Percentiles rank a stretch among this genome's conserved stretches.
Conservation (phyloP, 1,140 invertebrate species). For the Papilio xuthus region DNA sequence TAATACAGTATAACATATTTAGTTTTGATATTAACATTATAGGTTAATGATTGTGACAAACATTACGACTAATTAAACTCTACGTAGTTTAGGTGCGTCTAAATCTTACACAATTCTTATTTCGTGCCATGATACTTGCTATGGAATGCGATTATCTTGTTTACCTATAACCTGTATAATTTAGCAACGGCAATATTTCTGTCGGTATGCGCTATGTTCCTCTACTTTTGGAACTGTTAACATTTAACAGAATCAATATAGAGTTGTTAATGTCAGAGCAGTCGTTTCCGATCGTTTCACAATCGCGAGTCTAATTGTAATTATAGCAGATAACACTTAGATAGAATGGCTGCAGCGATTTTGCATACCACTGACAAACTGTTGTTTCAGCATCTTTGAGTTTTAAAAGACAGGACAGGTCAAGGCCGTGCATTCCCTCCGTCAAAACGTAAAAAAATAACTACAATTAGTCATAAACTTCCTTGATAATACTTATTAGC, state of each 20-base stretch:
- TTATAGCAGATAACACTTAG: conserved; percentile 45
- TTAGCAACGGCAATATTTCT: not conserved
- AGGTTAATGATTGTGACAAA: too few relatives aligned
- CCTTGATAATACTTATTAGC: too few relatives aligned
- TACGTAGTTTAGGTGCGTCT: too few relatives aligned
- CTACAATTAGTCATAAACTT: not conserved
- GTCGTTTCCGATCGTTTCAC: conserved; percentile 23
- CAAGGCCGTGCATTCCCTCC: too few relatives aligned
- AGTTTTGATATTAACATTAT: too few relatives aligned
- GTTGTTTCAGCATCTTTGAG: conserved; percentile 1
- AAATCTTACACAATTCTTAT: too few relatives aligned
- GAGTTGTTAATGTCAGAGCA: conserved; percentile 12
- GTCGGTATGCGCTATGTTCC: conserved; percentile 1
- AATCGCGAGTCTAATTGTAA: conserved; percentile 51
- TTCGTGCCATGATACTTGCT: not conserved
- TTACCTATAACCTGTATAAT: not conserved
- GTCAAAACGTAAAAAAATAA: not conserved
- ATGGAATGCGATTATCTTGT: not conserved
- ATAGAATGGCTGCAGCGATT: conserved; percentile 44
- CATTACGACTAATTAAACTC: too few relatives aligned
- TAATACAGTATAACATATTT: too few relatives aligned
- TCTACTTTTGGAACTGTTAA: conserved; percentile 11
- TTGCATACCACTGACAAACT: conserved; percentile 43
- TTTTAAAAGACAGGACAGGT: not conserved
- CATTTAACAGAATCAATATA: conserved; percentile 22